A percentile compares a stretch with the other conserved stretches of the same genome.
Conservation (phyloP, 1,140 invertebrate genomes). For the Diprion similis region DNA sequence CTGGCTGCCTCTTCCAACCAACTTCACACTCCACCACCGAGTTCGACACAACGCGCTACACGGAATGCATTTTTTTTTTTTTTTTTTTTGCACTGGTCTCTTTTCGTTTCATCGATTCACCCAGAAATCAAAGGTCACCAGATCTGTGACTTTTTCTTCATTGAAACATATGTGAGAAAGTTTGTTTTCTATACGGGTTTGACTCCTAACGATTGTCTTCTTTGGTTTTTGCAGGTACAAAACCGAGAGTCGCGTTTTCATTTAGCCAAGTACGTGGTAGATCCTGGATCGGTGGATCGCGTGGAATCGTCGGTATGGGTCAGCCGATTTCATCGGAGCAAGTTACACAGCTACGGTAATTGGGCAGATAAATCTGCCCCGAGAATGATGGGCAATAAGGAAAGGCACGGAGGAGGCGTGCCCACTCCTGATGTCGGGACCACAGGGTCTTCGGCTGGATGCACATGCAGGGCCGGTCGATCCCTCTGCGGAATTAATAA, state of each 20-base stretch:
- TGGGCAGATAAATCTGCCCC: constrained; percentile 48
- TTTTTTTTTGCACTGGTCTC: background rate
- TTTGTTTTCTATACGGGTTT: too few species aligned
- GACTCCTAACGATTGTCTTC: too few species aligned
- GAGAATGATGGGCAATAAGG: constrained; percentile 55
- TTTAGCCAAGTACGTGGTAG: background rate
- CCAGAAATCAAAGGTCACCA: too few species aligned
- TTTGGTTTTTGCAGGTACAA: too few species aligned
- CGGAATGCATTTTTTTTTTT: background rate
- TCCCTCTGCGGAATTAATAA: background rate
- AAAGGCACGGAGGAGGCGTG: constrained; percentile 54
- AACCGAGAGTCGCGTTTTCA: background rate
- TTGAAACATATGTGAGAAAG: too few species aligned
- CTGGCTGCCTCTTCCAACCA: background rate
- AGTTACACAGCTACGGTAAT: constrained; percentile 52
- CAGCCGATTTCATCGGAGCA: constrained; percentile 14
- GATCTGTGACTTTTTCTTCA: too few species aligned
- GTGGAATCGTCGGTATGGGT: background rate
- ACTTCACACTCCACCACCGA: background rate
- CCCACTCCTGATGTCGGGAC: constrained; percentile 19
- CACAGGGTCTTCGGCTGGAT: background rate
- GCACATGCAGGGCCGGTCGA: background rate
- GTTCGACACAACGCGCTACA: background rate
- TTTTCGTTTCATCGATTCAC: background rate
- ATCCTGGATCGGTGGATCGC: background rate